A percentile compares a stretch with the other conserved stretches of the same genome.
These are phyloP conservation scores for Scolopax mira DNA, from an alignment of 2,113 vertebrate species.

Conservation along the genomic window DNA sequence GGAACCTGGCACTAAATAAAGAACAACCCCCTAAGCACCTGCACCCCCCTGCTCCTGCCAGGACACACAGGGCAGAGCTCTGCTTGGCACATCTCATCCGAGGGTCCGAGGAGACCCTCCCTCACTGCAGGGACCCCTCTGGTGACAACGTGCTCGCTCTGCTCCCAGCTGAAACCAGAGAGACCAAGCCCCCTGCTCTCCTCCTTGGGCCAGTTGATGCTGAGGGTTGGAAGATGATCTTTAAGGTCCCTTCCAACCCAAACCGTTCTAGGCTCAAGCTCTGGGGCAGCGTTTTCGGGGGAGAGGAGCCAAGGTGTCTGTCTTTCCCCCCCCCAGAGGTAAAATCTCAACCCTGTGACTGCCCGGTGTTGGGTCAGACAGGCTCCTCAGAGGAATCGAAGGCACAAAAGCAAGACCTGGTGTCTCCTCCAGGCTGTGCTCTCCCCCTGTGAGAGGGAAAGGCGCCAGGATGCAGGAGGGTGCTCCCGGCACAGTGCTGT, in stretches of 20 bases:
- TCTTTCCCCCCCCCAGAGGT: background rate
- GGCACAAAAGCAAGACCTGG: constrained; percentile 10
- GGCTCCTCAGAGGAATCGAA: background rate
- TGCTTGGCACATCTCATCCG: background rate
- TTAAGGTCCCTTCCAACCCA: background rate
- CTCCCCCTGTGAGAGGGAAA: background rate
- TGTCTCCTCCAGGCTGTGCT: background rate
- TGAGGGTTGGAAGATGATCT: too few species aligned
- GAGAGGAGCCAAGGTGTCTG: background rate
- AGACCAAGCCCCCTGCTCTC: background rate
- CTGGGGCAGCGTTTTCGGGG: fast-evolving
- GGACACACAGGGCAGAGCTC: background rate
- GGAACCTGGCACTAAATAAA: background rate
- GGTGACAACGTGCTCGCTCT: background rate
- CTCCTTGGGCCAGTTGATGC: background rate
- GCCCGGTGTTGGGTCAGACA: background rate
- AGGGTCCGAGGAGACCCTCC: background rate
- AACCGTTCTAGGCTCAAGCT: background rate
- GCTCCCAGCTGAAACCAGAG: background rate
- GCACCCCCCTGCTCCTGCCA: background rate
- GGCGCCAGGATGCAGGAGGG: fast-evolving
- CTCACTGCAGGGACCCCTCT: background rate
- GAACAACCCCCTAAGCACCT: background rate
- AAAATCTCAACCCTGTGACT: background rate
- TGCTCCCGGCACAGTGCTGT: background rate